Evolutionary conservation across 2,888 invertebrate species (phyloP).

Genomic region (Chelonus formosanus): DNA sequence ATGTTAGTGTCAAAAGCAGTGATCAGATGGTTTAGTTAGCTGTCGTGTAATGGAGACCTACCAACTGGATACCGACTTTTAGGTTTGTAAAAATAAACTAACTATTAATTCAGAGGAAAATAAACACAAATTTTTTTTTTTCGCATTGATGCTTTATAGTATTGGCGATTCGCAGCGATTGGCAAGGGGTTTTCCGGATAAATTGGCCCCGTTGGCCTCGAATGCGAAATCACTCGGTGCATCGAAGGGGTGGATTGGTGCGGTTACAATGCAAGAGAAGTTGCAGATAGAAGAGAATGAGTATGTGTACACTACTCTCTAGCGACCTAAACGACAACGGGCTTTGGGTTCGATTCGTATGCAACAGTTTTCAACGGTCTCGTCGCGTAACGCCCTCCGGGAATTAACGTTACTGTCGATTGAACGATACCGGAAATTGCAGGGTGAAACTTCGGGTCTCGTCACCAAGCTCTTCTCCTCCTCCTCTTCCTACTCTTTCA

Average conservation of each 20-base stretch:
- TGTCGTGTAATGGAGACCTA: background rate
- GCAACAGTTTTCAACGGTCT: constrained; percentile 35
- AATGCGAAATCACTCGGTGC: constrained; percentile 20
- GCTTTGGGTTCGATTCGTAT: constrained; percentile 24
- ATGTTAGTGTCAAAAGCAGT: constrained; percentile 18
- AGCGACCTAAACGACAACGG: constrained; percentile 12
- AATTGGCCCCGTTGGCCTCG: constrained; percentile 21
- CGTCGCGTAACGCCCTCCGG: constrained; percentile 31
- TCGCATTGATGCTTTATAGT: background rate
- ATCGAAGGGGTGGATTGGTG: constrained; percentile 2
- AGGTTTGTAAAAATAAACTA: background rate
- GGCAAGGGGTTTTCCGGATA: constrained; percentile 17
- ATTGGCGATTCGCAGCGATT: constrained; percentile 10
- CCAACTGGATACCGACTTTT: too few species aligned
- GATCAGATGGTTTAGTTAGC: constrained; percentile 4
- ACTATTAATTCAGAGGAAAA: background rate
- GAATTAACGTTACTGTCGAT: constrained; percentile 40
- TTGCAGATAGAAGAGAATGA: background rate
- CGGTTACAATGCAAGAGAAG: constrained; percentile 16
- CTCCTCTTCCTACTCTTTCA: too few species aligned
- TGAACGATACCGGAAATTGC: constrained; percentile 41
- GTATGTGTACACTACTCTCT: constrained; percentile 4
- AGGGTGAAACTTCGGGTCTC: constrained; percentile 34
- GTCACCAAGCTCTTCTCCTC: constrained; percentile 17
- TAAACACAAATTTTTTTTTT: background rate